A percentile compares a stretch with the other conserved stretches of the same genome.
phyloP scores from a whole-genome alignment of 2,888 invertebrate species.

The Clusia tigrina region DNA sequence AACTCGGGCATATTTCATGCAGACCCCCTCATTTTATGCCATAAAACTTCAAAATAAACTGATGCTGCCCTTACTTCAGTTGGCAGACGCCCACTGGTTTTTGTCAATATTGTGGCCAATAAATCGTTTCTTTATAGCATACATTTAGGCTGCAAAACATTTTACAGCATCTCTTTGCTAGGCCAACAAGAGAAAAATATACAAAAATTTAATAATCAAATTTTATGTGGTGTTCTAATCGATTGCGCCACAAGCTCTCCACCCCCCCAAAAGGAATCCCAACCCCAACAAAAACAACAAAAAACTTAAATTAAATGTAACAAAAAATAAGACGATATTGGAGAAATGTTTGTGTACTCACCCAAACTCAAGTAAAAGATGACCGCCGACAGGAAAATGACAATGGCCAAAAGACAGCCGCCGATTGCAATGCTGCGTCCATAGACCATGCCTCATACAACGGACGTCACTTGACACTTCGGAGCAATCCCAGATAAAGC shows the following conservation, averaged over 20 bases:
- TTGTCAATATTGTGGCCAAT: not conserved
- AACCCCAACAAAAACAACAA: not conserved
- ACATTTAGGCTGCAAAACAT: not conserved
- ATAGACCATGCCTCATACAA: constrained; percentile 51
- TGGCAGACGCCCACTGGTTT: too few species aligned
- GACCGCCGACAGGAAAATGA: constrained; percentile 55
- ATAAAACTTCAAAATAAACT: too few species aligned
- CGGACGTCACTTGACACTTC: not conserved
- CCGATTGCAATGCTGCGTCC: constrained; percentile 62
- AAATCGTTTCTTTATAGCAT: not conserved
- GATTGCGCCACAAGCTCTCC: too few species aligned
- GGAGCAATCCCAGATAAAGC: too few species aligned
- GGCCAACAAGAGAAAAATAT: too few species aligned
- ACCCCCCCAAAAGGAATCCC: too few species aligned
- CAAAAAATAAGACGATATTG: not conserved
- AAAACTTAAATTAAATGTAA: constrained; percentile 14
- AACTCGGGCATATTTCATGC: too few species aligned
- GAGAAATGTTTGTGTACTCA: constrained; percentile 41
- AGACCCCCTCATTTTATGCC: too few species aligned
- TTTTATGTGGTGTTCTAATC: too few species aligned
- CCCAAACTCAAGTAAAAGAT: constrained; percentile 63
- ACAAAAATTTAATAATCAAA: too few species aligned
- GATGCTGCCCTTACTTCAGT: too few species aligned
- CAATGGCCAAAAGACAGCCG: constrained; percentile 52
- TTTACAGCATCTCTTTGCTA: too few species aligned